Conservation (phyloP, 1,140 invertebrate genomes). For the Ephestia elutella region DNA sequence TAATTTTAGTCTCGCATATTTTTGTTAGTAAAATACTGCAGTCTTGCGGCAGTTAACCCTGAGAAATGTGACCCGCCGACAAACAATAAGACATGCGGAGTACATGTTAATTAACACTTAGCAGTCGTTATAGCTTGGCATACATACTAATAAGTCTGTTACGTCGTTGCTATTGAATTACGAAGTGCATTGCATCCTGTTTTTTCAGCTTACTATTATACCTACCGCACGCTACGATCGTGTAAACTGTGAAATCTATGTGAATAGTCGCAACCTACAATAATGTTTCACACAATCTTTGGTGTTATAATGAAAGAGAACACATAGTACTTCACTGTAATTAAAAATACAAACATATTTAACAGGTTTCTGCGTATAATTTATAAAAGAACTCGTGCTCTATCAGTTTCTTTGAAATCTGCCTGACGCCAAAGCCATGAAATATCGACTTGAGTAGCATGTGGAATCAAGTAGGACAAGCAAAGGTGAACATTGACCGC, state of each 20-base stretch:
- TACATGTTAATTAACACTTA: conserved; percentile 2
- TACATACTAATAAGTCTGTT: conserved; percentile 2
- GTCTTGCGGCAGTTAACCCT: conserved; percentile 16
- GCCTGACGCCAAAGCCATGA: neutral
- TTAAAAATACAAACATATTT: conserved; percentile 16
- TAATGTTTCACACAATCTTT: neutral
- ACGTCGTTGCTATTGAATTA: conserved; percentile 7
- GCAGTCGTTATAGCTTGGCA: neutral
- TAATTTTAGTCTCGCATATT: conserved; percentile 34
- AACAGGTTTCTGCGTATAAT: neutral
- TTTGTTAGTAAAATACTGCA: conserved; percentile 29
- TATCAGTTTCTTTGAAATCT: conserved; percentile 7
- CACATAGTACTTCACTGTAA: too few species aligned
- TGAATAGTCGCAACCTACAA: conserved; percentile 26
- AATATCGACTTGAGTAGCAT: conserved; percentile 7
- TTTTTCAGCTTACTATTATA: conserved; percentile 7
- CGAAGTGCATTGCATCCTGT: conserved; percentile 20
- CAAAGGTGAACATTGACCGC: conserved; percentile 30
- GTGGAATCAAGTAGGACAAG: conserved; percentile 22
- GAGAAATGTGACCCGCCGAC: conserved; percentile 15
- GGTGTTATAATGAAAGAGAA: neutral
- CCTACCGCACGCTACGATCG: conserved; percentile 10
- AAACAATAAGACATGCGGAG: conserved; percentile 11
- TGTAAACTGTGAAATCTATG: conserved; percentile 32
- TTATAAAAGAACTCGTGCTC: neutral